Percentiles rank a stretch among this genome's conserved stretches.
Conservation (phyloP, 2,888 invertebrate genomes). For the Malthinus seriepunctatus region DNA sequence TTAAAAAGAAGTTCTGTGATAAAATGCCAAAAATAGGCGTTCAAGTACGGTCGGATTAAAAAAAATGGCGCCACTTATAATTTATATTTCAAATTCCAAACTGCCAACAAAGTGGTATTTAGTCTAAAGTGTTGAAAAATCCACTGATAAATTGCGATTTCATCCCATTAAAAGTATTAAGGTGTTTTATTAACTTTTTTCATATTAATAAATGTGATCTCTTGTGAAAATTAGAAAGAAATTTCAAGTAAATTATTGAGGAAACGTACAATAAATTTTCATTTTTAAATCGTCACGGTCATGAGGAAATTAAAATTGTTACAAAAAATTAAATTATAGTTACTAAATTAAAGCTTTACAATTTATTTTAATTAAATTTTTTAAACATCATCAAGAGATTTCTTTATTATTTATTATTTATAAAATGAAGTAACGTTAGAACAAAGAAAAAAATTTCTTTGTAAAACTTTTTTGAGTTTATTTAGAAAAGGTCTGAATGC, state of each 20-base stretch:
- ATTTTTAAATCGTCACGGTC: constrained; percentile 1
- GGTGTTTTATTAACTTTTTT: background rate
- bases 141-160: constrained; percentile 11
- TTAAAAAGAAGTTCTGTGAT: background rate
- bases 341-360: too few relatives aligned
- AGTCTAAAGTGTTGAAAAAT: constrained; percentile 20
- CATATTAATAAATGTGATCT: background rate
- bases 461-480: too few relatives aligned
- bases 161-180: background rate
- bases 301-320: background rate
- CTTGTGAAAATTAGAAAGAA: background rate
- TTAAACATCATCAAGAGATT: too few relatives aligned
- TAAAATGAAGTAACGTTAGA: too few relatives aligned
- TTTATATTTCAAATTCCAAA: constrained; percentile 18
- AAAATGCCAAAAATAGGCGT: constrained; percentile 15
- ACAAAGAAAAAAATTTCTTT: too few relatives aligned
- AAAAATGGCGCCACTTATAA: constrained; percentile 27
- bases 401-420: too few relatives aligned
- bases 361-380: too few relatives aligned
- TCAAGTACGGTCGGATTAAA: constrained; percentile 4
- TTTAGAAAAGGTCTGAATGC: background rate
- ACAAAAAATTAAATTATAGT: too few relatives aligned
- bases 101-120: constrained; percentile 26
- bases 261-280: constrained; percentile 1
- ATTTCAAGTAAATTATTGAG: background rate